These are phyloP conservation scores for Pseudomyrmex gracilis DNA, from an alignment of 1,140 invertebrate genomes.

Conservation along the genomic window DNA sequence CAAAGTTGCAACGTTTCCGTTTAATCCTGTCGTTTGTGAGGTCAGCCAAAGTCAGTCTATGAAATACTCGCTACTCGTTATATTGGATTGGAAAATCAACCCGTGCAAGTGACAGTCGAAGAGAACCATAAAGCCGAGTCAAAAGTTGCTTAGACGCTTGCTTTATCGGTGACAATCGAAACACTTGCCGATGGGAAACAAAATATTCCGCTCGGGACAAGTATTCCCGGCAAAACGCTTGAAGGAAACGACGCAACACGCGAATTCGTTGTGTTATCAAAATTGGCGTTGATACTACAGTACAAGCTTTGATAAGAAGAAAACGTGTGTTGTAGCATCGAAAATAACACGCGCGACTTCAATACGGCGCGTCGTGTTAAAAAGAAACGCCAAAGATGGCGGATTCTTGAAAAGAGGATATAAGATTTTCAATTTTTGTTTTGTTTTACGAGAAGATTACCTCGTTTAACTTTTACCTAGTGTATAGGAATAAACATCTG, in stretches of 20 bases:
- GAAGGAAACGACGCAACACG: neutral
- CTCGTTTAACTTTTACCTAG: too few species aligned
- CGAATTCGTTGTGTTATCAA: conserved; percentile 41
- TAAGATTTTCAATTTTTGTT: too few species aligned
- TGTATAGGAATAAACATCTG: too few species aligned
- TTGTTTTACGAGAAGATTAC: too few species aligned
- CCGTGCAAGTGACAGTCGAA: conserved; percentile 34
- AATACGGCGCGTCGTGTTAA: too few species aligned
- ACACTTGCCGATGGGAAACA: conserved; percentile 47
- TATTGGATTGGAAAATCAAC: conserved; percentile 51
- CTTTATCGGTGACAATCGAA: conserved; percentile 24
- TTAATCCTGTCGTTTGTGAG: conserved; percentile 39
- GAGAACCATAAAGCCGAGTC: conserved; percentile 49
- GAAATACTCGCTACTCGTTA: conserved; percentile 28
- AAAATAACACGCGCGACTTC: neutral
- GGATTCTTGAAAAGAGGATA: too few species aligned
- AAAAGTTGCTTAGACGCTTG: conserved; percentile 13
- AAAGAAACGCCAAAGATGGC: too few species aligned
- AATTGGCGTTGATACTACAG: neutral
- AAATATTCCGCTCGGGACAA: conserved; percentile 31
- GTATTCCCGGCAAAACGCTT: neutral
- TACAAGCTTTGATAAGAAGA: neutral
- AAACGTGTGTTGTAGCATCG: conserved; percentile 6
- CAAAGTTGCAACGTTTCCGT: conserved; percentile 27
- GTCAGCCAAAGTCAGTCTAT: conserved; percentile 25